These are phyloP conservation scores for Abramis brama DNA, from an alignment of 2,113 vertebrate species.

Conservation along the genomic window DNA sequence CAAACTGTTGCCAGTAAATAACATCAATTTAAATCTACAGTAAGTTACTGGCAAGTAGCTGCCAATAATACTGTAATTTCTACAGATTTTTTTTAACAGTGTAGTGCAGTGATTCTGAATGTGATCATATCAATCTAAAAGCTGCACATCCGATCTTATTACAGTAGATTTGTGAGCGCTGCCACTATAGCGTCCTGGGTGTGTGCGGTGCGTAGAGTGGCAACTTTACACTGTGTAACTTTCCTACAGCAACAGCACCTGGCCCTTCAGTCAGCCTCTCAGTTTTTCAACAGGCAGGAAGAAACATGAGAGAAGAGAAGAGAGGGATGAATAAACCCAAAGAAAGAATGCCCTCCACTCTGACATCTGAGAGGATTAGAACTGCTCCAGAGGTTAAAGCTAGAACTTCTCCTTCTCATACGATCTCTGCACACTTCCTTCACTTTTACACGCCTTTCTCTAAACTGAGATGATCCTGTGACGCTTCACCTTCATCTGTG, in stretches of 20 bases:
- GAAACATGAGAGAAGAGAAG: constrained; percentile 44
- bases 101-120: not conserved
- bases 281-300: constrained; percentile 40
- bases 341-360: constrained; percentile 47
- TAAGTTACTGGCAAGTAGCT: too few species aligned
- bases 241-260: constrained; percentile 47
- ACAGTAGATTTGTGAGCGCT: constrained; percentile 33
- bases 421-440: not conserved
- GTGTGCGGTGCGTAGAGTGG: constrained; percentile 20
- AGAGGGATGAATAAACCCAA: constrained; percentile 42
- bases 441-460: not conserved
- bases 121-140: not conserved
- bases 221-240: constrained; percentile 21
- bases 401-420: constrained; percentile 43
- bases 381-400: constrained; percentile 22
- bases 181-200: constrained; percentile 26
- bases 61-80: too few species aligned
- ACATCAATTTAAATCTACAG: too few species aligned
- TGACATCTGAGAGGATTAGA: constrained; percentile 48
- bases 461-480: not conserved
- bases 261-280: constrained; percentile 46
- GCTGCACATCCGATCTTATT: constrained; percentile 16
- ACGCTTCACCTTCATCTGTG: not conserved
- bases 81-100: too few species aligned
- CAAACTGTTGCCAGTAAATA: too few species aligned